Percentiles rank a stretch among this genome's conserved stretches.
Conservation (phyloP, 1,140 invertebrate species). For the Eupeodes corollae region DNA sequence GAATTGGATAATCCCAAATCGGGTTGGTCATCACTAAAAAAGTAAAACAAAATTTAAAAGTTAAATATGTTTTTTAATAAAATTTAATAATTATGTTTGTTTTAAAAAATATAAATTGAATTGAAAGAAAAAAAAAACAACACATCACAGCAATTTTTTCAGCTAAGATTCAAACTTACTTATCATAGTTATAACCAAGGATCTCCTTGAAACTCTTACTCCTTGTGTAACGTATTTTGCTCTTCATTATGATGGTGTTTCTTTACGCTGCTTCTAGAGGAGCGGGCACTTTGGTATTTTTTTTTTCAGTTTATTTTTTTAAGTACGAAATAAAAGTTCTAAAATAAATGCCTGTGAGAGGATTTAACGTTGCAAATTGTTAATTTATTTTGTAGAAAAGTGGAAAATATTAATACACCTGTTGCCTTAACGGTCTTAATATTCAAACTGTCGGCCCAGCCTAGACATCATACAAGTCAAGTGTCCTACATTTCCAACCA, state of each 20-base stretch:
- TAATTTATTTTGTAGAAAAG: too few species aligned
- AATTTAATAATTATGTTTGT: not conserved
- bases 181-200: constrained; percentile 17
- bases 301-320: too few species aligned
- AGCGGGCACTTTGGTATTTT: too few species aligned
- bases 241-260: constrained; percentile 16
- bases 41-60: not conserved
- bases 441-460: too few species aligned
- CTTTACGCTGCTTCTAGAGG: too few species aligned
- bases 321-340: too few species aligned
- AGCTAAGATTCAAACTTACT: constrained; percentile 12
- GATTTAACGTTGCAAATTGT: too few species aligned
- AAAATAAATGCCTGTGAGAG: too few species aligned
- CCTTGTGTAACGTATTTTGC: constrained; percentile 27
- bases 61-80: not conserved
- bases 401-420: too few species aligned
- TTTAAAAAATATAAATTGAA: not conserved
- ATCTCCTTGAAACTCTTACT: constrained; percentile 32
- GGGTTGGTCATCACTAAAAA: constrained; percentile 28
- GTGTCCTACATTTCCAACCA: too few species aligned
- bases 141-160: not conserved
- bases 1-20: constrained; percentile 30
- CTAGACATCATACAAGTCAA: too few species aligned
- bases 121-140: not conserved
- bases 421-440: too few species aligned